A percentile compares a stretch with the other conserved stretches of the same genome.
phyloP scores from a whole-genome alignment of 2,113 vertebrate species.

The Cyprinodon brontotheroides region DNA sequence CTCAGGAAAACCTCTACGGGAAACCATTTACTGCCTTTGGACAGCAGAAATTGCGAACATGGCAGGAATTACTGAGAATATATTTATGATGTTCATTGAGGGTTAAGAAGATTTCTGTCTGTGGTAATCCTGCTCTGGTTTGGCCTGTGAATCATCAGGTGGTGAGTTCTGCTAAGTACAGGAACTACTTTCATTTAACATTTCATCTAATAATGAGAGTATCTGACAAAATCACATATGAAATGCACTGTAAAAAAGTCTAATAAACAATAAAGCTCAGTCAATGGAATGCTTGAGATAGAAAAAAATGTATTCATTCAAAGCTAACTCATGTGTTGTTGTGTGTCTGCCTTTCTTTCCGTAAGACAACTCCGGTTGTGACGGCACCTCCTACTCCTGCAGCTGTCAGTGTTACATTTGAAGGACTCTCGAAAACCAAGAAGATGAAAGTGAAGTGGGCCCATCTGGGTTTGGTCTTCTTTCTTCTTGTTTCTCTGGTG shows the following conservation, averaged over 20 bases:
- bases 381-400: constrained; percentile 47
- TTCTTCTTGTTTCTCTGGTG: constrained; percentile 82
- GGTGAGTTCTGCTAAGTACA: constrained; percentile 58
- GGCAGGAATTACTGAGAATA: constrained; percentile 18
- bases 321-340: constrained; percentile 14
- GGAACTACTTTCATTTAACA: constrained; percentile 9
- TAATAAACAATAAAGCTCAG: not conserved
- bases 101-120: constrained; percentile 55
- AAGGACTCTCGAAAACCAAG: constrained; percentile 59
- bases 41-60: constrained; percentile 13
- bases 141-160: constrained; percentile 57
- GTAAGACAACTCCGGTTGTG: constrained; percentile 53
- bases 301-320: not conserved
- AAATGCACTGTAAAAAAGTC: not conserved
- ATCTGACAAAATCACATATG: not conserved
- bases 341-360: constrained; percentile 2
- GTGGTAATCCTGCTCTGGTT: constrained; percentile 43
- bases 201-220: not conserved
- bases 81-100: constrained; percentile 35
- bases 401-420: constrained; percentile 35
- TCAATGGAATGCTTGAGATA: not conserved
- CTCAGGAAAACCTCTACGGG: constrained; percentile 27
- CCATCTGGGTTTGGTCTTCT: constrained; percentile 78
- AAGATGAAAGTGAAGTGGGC: constrained; percentile 83
- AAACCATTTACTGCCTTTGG: constrained; percentile 33